Percentiles rank a stretch among this genome's conserved stretches.
These are phyloP conservation scores for Geodia barretti DNA, from an alignment of 37 sponge, comb jelly and placozoan species.

Conservation along the genomic window DNA sequence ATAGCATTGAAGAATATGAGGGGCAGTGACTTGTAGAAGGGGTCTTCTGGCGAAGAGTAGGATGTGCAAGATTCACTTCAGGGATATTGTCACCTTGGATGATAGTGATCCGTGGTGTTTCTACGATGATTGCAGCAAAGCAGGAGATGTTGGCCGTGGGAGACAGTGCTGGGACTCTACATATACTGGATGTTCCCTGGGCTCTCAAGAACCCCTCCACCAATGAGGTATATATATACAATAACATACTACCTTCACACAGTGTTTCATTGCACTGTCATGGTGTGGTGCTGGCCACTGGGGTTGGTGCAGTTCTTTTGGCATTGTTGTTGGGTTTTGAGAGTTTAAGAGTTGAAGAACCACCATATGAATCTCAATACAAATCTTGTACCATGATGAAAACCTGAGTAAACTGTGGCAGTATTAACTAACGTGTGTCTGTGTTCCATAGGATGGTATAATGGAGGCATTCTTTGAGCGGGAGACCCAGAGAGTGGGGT, in stretches of 20 bases:
- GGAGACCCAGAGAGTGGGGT: constrained; percentile 65
- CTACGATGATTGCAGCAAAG: constrained; percentile 37
- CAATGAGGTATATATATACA: constrained; percentile 64
- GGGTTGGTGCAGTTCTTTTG: too few species aligned
- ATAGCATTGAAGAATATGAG: too few species aligned
- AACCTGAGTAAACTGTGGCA: background rate
- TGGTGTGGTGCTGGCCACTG: too few species aligned
- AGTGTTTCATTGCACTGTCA: too few species aligned
- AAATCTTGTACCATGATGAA: background rate
- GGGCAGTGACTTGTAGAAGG: too few species aligned
- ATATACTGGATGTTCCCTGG: constrained; percentile 93
- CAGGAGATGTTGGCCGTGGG: constrained; percentile 94
- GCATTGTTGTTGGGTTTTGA: too few species aligned
- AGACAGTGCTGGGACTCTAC: constrained; percentile 90
- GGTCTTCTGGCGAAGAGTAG: too few species aligned
- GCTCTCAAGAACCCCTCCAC: constrained; percentile 79
- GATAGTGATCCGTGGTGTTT: constrained; percentile 16
- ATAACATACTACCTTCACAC: constrained; percentile 20
- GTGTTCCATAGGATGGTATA: constrained; percentile 2
- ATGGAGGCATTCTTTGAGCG: constrained; percentile 89
- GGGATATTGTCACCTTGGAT: too few species aligned
- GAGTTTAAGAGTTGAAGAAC: too few species aligned
- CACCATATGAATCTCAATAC: background rate
- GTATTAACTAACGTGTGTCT: constrained; percentile 12
- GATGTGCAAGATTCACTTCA: too few species aligned